Percentiles rank a stretch among this genome's conserved stretches.
Conservation (phyloP, 1,140 invertebrate species). For the Pachyrhynchus sulphureomaculatus region DNA sequence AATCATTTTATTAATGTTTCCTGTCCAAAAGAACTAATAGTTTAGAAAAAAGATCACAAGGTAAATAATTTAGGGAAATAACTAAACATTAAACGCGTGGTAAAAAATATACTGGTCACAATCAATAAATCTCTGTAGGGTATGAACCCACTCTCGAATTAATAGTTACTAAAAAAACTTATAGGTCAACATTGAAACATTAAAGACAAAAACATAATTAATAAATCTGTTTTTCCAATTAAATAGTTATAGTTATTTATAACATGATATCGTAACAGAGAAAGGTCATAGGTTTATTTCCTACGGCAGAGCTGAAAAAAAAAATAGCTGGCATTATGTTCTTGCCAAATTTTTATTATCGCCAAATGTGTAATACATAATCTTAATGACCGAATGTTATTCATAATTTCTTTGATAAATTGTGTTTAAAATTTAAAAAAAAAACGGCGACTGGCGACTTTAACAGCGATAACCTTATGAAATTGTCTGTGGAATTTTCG, state of each 20-base stretch:
- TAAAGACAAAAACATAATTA: background rate
- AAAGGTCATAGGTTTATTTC: background rate
- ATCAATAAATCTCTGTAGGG: too few relatives aligned
- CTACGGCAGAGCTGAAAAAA: background rate
- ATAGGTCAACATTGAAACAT: background rate
- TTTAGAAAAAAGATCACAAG: too few relatives aligned
- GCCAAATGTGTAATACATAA: background rate
- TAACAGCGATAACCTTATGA: constrained; percentile 1
- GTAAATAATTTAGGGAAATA: too few relatives aligned
- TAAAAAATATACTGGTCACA: too few relatives aligned
- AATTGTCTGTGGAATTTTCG: constrained; percentile 12
- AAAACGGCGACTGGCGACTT: background rate
- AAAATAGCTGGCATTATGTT: background rate
- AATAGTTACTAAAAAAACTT: too few relatives aligned
- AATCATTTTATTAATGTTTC: too few relatives aligned
- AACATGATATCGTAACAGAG: background rate
- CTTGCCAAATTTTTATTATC: background rate
- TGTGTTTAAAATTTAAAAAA: constrained; percentile 1
- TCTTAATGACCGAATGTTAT: background rate
- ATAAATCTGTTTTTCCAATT: constrained; percentile 3
- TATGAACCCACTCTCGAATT: too few relatives aligned
- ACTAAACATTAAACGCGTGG: too few relatives aligned
- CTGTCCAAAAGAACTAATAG: too few relatives aligned
- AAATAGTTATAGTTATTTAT: background rate
- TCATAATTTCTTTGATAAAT: background rate